Percentiles rank a stretch among this genome's conserved stretches.
These are phyloP conservation scores for Hestina assimilis DNA, from an alignment of 1,140 invertebrate genomes.

Conservation along the genomic window DNA sequence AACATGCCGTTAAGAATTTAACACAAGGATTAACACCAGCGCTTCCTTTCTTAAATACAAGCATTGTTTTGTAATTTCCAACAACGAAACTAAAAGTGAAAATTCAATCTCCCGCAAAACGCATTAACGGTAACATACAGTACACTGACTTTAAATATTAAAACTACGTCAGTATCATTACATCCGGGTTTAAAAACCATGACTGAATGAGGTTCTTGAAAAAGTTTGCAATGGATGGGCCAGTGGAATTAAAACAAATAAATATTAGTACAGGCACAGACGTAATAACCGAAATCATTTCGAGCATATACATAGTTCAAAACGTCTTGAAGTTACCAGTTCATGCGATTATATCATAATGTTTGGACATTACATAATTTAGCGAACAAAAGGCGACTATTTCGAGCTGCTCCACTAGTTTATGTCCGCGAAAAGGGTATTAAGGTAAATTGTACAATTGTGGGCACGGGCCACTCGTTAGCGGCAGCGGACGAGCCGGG, in stretches of 20 bases:
- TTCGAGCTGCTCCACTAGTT: constrained; percentile 56
- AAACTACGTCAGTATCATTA: constrained; percentile 36
- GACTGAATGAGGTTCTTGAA: constrained; percentile 26
- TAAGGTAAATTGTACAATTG: constrained; percentile 75
- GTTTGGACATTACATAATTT: constrained; percentile 60
- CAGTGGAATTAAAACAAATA: constrained; percentile 28
- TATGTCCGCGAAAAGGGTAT: constrained; percentile 61
- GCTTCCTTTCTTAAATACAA: neutral
- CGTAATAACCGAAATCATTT: constrained; percentile 18
- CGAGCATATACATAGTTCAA: neutral
- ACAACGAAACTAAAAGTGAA: constrained; percentile 70
- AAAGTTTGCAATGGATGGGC: constrained; percentile 13
- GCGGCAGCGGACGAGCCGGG: constrained; percentile 29
- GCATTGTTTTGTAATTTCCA: constrained; percentile 46
- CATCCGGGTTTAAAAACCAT: constrained; percentile 60
- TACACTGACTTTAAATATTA: constrained; percentile 62
- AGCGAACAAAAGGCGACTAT: constrained; percentile 63
- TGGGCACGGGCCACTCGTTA: constrained; percentile 73
- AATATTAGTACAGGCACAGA: neutral
- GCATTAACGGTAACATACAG: constrained; percentile 61
- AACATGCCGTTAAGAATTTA: too few species aligned
- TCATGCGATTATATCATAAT: constrained; percentile 37
- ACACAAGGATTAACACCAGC: neutral
- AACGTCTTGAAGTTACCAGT: constrained; percentile 19
- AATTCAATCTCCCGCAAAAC: constrained; percentile 56